Evolutionary conservation across 2,113 vertebrate species (phyloP), one percentile per base, ranked within the genome.

Genomic region (Zeus faber): DNA sequence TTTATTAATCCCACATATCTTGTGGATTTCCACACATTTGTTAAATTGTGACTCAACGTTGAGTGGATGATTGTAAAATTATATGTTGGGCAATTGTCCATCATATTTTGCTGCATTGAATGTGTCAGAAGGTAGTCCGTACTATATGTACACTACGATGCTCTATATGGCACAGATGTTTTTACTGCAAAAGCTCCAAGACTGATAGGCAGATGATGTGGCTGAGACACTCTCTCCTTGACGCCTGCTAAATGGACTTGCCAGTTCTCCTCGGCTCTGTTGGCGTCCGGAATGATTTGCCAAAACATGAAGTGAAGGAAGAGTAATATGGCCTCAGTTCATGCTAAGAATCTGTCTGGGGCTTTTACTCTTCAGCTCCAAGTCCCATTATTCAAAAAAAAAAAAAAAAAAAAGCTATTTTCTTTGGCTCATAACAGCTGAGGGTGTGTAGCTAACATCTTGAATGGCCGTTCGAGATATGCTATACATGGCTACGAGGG

Each of bases 401-500:
- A 70, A 70, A n/a, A n/a, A n/a, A n/a, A n/a, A n/a, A n/a, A n/a
- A 57, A 23, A 71, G 54, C 73, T n/a, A 75, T 87, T 86, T 87
- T 75, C 49, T 50, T 82, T 81, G 85, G 81, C 75, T 72, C 39
- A 20, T 21, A 22, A 51, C 25, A 14, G 44, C 50, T 39, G 44
- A 66, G 41, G 70, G 70, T 59, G 79, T 65, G 62, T 64, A 46
- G 54, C 68, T 74, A 82, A 76, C 78, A 79, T 86, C 75, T 80
- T 81, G 76, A 85, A 85, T 83, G 62, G 53, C 66, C 54, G 67
- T 82, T 85, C 80, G 65, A 58, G 59, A 65, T 63, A 44, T 56
- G 61, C 55, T 72, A 52, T 69, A 77, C 62, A 78, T 61, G 58
- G 58, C 54, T 69, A 76, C 61, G 76, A 58, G 58, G 58, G 54